Base-by-base conservation (phyloP, 1,140 invertebrate species). In the Anoplolepis gracilipes region DNA sequence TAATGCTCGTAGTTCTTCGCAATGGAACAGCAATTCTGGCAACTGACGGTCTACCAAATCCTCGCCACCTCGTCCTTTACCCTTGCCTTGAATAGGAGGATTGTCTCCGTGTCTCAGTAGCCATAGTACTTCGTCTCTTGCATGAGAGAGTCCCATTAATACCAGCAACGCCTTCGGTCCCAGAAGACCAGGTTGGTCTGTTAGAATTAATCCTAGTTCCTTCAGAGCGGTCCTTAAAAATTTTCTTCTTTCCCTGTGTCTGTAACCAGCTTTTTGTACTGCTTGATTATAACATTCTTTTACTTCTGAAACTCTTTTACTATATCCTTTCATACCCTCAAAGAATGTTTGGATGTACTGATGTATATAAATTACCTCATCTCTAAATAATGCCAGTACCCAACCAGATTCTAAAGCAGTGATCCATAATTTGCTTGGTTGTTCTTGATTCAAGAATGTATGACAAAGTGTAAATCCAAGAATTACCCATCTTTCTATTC, bases 121-220 rank as follows among this genome's bases (percentile, higher is more conserved):
- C 99, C 99, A 99, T 65, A 98, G 96, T 25, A 99, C 98, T 96
- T 99, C 99, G 96, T 99, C 99, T 92, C 99, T 96, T 0, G 99
- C 97, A 94, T 99, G 98, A 87, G 98, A 98, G 1, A 99, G 94
- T 0, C 98, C 99, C 96, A 99, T 99, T 92, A 99, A 98, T 87
- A 99, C 98, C 91, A 99, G 97, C 46, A 99, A 95, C n/a, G 98
- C 98, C 95, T 99, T 99, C 10, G 99, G 99, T 1, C 99, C 99
- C 19, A 99, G 95, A 10, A 99, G 95, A 7, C 99, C 99, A 22
- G 99, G 99, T 93, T 99, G 99, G 95, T 99, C 99, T 16, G 98
- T 98, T 88, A 99, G 97, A 85, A 99, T 98, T 8, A 99, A 95
- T 13, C 98, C 98, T 84, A 99, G 94, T 95, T 99, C 99, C 94